Evolutionary conservation across 2,797 vertebrate genomes (phyloP), one percentile per base, ranked within the genome.

Genomic region (Ictinia mississippiensis): DNA sequence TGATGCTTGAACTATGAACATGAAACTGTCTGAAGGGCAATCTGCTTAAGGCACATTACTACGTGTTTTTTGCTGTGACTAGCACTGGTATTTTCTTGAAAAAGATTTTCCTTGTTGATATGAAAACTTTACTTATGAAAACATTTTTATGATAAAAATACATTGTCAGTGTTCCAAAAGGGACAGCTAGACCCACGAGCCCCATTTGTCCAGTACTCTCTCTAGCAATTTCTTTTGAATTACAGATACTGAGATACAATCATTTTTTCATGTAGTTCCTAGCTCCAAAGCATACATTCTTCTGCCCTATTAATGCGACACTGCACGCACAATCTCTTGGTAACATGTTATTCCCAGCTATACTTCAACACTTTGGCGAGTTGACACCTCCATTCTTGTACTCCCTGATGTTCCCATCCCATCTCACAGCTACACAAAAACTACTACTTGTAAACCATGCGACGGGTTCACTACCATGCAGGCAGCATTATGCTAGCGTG

Each of bases 211-310:
- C 75, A n/a, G 68, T 67, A 58, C 1, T 2, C 33, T 74, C 67
- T 86, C 65, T 50, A 61, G 61, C 87, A 85, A 58, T 94, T 86
- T 86, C 28, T 81, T 85, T 63, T 93, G 82, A 88, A 72, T 95
- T 93, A 45, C 2, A 72, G 42, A 89, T 63, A 33, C 28, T 21
- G 56, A 87, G 59, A 74, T 56, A 53, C 23, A 65, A 78, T 59
- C 8, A 44, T 85, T 83, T 95, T 85, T 83, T 83, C 70, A 63
- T 63, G 82, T 44, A 74, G 56, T 61, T 93, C 67, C 49, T 42
- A n/a, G 33, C 68, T 89, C 75, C 75, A 71, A 71, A 92, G 65
- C 40, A 61, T 33, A 49, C 45, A 28, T 66, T 40, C 73, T 94
- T 84, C 89, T 75, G 90, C 56, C 40, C 59, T 93, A 19, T 80